A percentile compares a stretch with the other conserved stretches of the same genome.
phyloP scores from a whole-genome alignment of 2,113 vertebrate species.

The Serilophus lunatus region DNA sequence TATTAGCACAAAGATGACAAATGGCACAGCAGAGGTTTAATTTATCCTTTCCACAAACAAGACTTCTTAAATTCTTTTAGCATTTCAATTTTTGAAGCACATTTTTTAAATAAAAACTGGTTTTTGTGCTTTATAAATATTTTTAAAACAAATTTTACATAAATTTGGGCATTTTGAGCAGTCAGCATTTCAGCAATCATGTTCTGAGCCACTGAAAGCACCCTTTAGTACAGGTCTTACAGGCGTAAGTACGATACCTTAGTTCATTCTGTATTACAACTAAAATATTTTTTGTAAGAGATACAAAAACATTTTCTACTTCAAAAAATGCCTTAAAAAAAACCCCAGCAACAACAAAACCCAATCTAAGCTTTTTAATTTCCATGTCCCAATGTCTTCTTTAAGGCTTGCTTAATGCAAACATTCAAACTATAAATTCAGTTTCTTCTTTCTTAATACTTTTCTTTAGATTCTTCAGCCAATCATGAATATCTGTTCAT shows the following conservation, averaged over 20 bases:
- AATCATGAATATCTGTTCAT: not conserved
- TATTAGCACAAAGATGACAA: not conserved
- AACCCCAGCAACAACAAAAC: not conserved
- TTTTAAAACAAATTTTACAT: not conserved
- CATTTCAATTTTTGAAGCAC: not conserved
- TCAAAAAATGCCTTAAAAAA: not conserved
- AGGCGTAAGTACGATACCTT: not conserved
- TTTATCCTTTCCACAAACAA: not conserved
- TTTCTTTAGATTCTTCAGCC: not conserved
- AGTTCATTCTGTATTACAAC: not conserved
- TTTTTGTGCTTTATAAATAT: not conserved
- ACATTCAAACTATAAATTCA: not conserved
- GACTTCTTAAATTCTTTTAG: not conserved
- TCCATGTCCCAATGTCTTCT: not conserved
- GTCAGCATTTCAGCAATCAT: not conserved
- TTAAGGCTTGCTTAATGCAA: not conserved
- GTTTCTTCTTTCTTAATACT: not conserved
- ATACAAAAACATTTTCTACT: not conserved
- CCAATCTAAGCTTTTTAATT: not conserved
- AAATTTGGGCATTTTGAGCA: not conserved
- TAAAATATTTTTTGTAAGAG: not conserved
- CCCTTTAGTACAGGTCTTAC: not conserved
- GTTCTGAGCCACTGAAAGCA: not conserved
- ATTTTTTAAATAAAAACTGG: not conserved
- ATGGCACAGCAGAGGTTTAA: not conserved